These are phyloP conservation scores for Rhabdornis inornatus DNA, from an alignment of 2,113 vertebrate genomes.

Conservation along the genomic window DNA sequence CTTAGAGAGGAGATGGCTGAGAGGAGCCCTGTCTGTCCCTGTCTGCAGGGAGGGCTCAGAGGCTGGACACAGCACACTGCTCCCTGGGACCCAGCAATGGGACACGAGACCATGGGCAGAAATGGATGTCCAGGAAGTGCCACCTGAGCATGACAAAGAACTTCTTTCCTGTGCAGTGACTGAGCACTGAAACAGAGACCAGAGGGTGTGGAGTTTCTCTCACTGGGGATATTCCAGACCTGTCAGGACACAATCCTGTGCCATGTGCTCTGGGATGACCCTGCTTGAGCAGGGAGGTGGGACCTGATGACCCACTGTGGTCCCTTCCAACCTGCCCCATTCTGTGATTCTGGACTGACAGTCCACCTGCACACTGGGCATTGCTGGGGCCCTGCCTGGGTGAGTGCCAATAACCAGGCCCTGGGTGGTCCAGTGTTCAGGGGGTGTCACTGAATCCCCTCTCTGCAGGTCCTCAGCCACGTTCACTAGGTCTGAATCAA, in stretches of 20 bases:
- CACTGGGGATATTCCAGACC: not conserved
- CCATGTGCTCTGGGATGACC: not conserved
- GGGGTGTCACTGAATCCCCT: not conserved
- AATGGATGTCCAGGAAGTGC: not conserved
- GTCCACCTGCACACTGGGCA: accelerated
- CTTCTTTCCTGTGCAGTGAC: not conserved
- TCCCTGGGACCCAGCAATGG: not conserved
- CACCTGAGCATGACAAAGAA: not conserved
- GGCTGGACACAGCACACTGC: not conserved
- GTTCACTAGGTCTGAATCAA: not conserved
- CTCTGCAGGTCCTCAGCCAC: not conserved
- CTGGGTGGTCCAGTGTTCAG: not conserved
- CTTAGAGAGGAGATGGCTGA: not conserved
- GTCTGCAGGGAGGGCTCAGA: not conserved
- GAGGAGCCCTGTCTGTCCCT: not conserved
- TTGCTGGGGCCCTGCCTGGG: accelerated
- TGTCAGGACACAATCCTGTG: not conserved
- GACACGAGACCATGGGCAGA: not conserved
- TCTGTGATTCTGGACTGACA: not conserved
- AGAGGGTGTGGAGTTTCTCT: not conserved
- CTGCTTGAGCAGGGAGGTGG: not conserved
- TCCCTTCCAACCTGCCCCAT: not conserved
- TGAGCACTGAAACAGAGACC: not conserved
- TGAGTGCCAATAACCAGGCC: not conserved
- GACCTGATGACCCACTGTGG: not conserved